A percentile compares a stretch with the other conserved stretches of the same genome.
phyloP scores from a whole-genome alignment of 1,140 invertebrate species.

The Apis cerana region DNA sequence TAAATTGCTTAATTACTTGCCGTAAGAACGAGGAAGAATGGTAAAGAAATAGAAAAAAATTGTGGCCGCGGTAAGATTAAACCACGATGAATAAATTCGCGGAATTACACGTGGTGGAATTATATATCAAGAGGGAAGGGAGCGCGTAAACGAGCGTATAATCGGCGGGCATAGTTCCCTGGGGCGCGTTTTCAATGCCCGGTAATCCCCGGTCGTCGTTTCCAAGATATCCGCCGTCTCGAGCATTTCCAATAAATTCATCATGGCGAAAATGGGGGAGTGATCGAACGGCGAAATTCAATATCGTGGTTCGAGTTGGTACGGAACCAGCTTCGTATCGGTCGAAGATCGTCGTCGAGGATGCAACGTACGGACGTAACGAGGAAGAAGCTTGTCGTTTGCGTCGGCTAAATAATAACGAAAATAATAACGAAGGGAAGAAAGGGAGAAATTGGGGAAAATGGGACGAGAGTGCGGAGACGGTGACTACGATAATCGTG shows the following conservation, averaged over 20 bases:
- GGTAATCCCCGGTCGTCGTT: not conserved
- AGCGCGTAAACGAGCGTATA: not conserved
- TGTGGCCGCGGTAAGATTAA: too few species aligned
- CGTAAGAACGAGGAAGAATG: too few species aligned
- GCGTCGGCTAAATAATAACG: too few species aligned
- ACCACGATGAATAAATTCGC: not conserved
- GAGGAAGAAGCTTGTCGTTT: not conserved
- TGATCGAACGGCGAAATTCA: constrained; percentile 16
- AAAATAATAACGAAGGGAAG: too few species aligned
- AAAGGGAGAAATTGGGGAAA: not conserved
- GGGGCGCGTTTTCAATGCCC: not conserved
- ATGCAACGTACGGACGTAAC: not conserved
- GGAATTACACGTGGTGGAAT: not conserved
- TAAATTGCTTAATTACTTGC: not conserved
- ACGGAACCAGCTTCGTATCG: not conserved
- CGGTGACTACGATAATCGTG: not conserved
- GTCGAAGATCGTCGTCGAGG: constrained; percentile 11
- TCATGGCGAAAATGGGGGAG: constrained; percentile 12
- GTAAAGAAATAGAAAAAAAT: too few species aligned
- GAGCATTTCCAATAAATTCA: constrained; percentile 36
- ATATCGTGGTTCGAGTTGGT: not conserved
- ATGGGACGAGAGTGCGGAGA: not conserved
- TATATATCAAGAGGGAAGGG: too few species aligned
- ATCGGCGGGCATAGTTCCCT: constrained; percentile 4
- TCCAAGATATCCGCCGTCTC: not conserved